phyloP scores from a whole-genome alignment of 2,888 invertebrate species.

The Eupeodes latifasciatus region DNA sequence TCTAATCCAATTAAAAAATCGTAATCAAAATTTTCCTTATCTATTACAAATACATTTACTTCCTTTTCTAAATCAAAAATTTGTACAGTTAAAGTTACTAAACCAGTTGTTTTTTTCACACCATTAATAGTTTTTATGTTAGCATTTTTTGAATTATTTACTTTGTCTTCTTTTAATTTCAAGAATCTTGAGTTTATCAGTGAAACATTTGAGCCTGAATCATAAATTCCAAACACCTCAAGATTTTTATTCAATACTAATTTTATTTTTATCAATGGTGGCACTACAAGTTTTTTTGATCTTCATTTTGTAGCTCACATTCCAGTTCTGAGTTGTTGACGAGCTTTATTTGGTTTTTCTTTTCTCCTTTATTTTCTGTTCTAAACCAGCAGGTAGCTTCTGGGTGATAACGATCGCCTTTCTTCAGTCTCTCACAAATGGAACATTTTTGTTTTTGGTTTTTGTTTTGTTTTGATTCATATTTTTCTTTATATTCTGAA shows the following conservation, averaged over 20 bases:
- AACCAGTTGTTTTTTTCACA: no score
- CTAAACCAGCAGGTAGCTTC: slow-evolving; percentile 35
- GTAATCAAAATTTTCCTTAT: no score
- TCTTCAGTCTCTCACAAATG: background rate
- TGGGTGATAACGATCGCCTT: slow-evolving; percentile 7
- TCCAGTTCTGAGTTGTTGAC: slow-evolving; percentile 32
- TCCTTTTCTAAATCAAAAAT: no score
- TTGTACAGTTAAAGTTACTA: no score
- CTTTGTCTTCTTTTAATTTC: no score
- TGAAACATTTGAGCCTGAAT: slow-evolving; percentile 28
- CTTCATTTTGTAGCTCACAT: slow-evolving; percentile 36
- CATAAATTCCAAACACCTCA: slow-evolving; percentile 45
- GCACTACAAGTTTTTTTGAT: slow-evolving; percentile 35
- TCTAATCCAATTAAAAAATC: no score
- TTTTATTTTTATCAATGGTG: slow-evolving; percentile 47
- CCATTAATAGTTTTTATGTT: no score
- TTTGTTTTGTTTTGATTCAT: no score
- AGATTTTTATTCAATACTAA: slow-evolving; percentile 36
- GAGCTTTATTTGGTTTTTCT: background rate
- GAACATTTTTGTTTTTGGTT: background rate
- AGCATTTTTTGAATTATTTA: no score
- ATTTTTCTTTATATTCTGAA: no score
- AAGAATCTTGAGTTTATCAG: no score
- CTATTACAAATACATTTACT: no score
- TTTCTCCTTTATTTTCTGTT: slow-evolving; percentile 4